Evolutionary conservation across 2,797 vertebrate genomes (phyloP), one percentile per base, ranked within the genome.

Genomic region (Kryptopterus vitreolus): DNA sequence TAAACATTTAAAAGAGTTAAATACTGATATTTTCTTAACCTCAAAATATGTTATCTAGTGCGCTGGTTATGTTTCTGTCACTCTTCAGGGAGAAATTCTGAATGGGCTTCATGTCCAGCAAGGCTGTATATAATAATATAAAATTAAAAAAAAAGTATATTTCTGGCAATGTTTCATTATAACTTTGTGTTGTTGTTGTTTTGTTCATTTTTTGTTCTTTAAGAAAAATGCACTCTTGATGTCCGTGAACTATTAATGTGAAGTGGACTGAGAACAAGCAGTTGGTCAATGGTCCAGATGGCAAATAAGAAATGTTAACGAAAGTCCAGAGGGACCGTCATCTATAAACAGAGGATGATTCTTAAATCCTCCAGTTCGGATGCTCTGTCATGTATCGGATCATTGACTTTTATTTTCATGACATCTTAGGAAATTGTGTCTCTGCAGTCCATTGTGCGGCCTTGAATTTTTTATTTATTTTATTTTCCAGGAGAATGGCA

Each of bases 351-450:
- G 22, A 48, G 20, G 20, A 9, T 29, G n/a, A 18, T 29, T 1
- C 15, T 26, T 35, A 18, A 58, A 59, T n/a, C n/a, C 9, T 43
- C 9, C 22, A 18, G 2, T 4, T 73, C 52, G 46, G 20, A 43
- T 29, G 33, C 18, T 11, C n/a, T 46, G 35, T 65, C 50, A 33
- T 62, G 38, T 74, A 46, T 78, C 69, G 58, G 63, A 76, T 69
- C 50, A 46, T 59, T 76, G 57, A 76, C 26, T 78, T 75, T 62
- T 16, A 77, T 87, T 83, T 80, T 80, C 24, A 57, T 68, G 18
- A 62, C 57, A 75, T 79, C 46, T 77, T 50, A 52, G 62, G 16
- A 75, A 68, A 77, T 38, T 53, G 20, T 11, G 70, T 76, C 26
- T 46, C 46, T 69, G 59, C n/a, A 71, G 35, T 65, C 1, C 29